Evolutionary conservation across 2,888 invertebrate genomes (phyloP).

Genomic region (Apamea crenata): DNA sequence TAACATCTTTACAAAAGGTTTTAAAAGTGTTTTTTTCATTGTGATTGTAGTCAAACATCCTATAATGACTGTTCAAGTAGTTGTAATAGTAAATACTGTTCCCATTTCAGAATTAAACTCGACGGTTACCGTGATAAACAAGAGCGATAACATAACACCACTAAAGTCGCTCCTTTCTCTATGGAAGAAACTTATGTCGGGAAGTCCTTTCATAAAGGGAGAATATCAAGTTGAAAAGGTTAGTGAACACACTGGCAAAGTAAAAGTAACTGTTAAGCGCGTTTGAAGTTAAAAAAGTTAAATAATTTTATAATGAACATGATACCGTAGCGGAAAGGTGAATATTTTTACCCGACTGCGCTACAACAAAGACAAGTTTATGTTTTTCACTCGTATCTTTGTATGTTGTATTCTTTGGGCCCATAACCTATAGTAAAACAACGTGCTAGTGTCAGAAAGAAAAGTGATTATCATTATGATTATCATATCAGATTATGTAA

Average conservation of each 20-base stretch:
- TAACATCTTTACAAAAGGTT: neutral
- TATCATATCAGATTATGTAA: too few species aligned
- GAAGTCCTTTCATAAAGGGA: slow-evolving; percentile 82
- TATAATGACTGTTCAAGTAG: neutral
- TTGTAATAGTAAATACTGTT: neutral
- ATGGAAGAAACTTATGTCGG: slow-evolving; percentile 95
- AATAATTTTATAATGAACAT: neutral
- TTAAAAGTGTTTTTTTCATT: neutral
- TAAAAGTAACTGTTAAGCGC: neutral
- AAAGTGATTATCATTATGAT: too few species aligned
- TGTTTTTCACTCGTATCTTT: neutral
- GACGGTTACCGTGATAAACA: slow-evolving; percentile 82
- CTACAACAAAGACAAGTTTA: neutral
- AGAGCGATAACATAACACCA: slow-evolving; percentile 90
- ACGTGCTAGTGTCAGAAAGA: too few species aligned
- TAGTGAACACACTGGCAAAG: neutral
- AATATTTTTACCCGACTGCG: neutral
- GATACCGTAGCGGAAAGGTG: neutral
- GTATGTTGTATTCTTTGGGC: too few species aligned
- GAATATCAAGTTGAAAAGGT: slow-evolving; percentile 77
- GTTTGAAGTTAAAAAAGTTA: neutral
- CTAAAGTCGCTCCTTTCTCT: slow-evolving; percentile 92
- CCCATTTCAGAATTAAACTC: slow-evolving; percentile 79
- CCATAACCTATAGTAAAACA: too few species aligned
- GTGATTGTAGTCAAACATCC: neutral